Evolutionary conservation across 2,113 vertebrate genomes (phyloP).

Genomic region (Lipotes vexillifer): DNA sequence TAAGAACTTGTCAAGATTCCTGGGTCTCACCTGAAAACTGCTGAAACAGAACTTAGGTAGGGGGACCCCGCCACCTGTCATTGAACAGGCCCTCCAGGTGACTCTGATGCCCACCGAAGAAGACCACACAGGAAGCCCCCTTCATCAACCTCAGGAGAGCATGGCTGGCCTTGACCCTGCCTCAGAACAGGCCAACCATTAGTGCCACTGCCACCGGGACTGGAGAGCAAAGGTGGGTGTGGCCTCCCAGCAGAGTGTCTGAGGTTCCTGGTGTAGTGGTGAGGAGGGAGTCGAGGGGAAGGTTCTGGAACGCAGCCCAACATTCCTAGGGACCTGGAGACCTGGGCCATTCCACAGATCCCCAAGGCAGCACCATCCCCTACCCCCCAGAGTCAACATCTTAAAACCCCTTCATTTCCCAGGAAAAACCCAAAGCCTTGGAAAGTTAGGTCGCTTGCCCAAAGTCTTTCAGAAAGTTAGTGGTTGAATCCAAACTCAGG

Average conservation of each 20-base stretch:
- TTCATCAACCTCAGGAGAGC: neutral
- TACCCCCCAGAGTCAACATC: neutral
- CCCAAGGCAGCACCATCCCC: neutral
- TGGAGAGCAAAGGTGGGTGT: neutral
- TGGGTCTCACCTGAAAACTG: neutral
- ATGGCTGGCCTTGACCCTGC: neutral
- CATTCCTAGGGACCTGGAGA: neutral
- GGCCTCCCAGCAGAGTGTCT: neutral
- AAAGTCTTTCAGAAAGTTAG: neutral
- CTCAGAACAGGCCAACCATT: neutral
- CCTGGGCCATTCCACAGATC: neutral
- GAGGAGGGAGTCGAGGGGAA: neutral
- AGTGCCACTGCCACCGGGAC: too few relatives aligned
- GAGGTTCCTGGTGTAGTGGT: neutral
- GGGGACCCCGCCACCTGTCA: too few relatives aligned
- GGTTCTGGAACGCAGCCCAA: neutral
- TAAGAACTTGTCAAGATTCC: neutral
- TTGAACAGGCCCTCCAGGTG: neutral
- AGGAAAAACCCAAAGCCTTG: neutral
- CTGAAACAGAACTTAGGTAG: neutral
- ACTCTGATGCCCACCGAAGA: too few relatives aligned
- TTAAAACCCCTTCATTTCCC: neutral
- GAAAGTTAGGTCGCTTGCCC: neutral
- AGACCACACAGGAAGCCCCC: neutral
- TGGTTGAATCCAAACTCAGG: neutral